Percentiles rank a stretch among this genome's conserved stretches.
These are phyloP conservation scores for Phragmatobia fuliginosa DNA, from an alignment of 2,888 invertebrate genomes.

Conservation along the genomic window DNA sequence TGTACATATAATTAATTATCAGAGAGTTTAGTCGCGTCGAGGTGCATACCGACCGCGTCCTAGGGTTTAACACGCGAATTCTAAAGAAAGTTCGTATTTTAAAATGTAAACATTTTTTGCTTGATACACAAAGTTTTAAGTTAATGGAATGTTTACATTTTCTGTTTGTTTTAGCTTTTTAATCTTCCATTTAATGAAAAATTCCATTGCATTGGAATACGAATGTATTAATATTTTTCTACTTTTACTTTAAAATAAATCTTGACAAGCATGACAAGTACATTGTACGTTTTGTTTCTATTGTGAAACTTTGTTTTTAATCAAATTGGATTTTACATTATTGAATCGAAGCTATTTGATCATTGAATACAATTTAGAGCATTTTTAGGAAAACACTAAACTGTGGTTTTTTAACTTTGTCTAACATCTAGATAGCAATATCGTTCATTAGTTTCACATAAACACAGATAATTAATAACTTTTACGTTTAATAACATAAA, in stretches of 20 bases:
- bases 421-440: not conserved
- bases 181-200: not conserved
- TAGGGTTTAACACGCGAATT: not conserved
- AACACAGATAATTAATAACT: too few species aligned
- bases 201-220: not conserved
- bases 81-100: not conserved
- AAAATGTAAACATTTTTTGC: not conserved
- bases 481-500: too few species aligned
- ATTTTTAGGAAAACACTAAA: not conserved
- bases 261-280: not conserved
- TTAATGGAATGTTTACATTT: not conserved
- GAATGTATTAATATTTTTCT: too few species aligned
- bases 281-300: not conserved
- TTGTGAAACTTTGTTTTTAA: not conserved
- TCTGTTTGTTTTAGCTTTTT: too few species aligned
- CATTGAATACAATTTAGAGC: not conserved
- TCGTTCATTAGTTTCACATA: not conserved
- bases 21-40: not conserved
- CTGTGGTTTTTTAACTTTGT: not conserved
- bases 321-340: not conserved
- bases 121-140: not conserved
- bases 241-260: not conserved
- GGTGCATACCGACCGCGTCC: not conserved
- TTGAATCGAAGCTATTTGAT: not conserved
- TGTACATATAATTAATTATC: too few species aligned